A percentile compares a stretch with the other conserved stretches of the same genome.
These are phyloP conservation scores for Pseudochromis fuscus DNA, from an alignment of 2,797 vertebrate species.

Conservation along the genomic window DNA sequence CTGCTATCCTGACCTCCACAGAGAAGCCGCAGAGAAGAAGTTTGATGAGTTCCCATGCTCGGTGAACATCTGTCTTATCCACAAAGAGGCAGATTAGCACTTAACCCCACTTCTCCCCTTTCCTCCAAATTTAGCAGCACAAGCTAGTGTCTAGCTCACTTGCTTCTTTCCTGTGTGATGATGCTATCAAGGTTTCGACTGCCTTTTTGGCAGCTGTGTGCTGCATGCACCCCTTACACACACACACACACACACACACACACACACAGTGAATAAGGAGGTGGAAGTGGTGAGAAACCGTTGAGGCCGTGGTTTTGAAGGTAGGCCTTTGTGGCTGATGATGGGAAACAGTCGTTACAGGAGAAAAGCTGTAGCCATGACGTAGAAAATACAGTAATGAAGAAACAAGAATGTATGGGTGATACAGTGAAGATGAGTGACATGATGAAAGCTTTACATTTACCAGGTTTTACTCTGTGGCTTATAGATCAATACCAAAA, in stretches of 20 bases:
- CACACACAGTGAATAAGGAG: constrained; percentile 75
- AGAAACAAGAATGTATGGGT: constrained; percentile 34
- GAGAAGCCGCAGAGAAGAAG: constrained; percentile 61
- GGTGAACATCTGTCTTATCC: constrained; percentile 76
- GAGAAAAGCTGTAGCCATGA: constrained; percentile 39
- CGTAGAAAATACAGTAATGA: constrained; percentile 30
- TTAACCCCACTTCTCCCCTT: constrained; percentile 63
- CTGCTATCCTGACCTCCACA: constrained; percentile 57
- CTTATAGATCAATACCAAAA: constrained; percentile 14
- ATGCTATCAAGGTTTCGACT: constrained; percentile 85
- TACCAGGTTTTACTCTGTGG: background rate
- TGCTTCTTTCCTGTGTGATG: constrained; percentile 82
- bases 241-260: constrained; percentile 52
- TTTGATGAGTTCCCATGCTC: constrained; percentile 65
- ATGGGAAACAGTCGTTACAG: constrained; percentile 94
- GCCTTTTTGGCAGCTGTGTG: constrained; percentile 80
- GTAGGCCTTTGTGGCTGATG: constrained; percentile 91
- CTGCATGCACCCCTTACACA: constrained; percentile 57
- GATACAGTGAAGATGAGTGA: constrained; percentile 18
- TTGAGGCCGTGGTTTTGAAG: constrained; percentile 92
- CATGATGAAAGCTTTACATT: constrained; percentile 13
- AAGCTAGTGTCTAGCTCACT: constrained; percentile 61
- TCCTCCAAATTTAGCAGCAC: constrained; percentile 64
- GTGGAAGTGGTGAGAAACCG: constrained; percentile 96
- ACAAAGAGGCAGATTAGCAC: constrained; percentile 72